Percentiles rank a stretch among this genome's conserved stretches.
phyloP scores from a whole-genome alignment of 1,140 invertebrate genomes.

The Myzus persicae region DNA sequence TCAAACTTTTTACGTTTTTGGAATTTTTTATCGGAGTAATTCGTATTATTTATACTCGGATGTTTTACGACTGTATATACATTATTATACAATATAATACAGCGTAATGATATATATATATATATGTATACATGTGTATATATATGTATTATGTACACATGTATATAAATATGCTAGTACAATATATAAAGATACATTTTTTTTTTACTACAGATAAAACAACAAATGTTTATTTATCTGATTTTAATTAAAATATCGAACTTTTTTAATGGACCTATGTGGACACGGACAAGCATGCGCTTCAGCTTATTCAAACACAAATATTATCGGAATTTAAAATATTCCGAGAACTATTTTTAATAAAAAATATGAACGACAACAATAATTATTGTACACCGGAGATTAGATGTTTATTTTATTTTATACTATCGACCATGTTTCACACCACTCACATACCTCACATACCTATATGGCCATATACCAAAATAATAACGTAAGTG shows the following conservation, averaged over 20 bases:
- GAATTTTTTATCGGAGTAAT: background rate
- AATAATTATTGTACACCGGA: background rate
- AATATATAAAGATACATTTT: background rate
- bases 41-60: constrained; percentile 1
- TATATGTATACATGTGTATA: background rate
- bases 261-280: background rate
- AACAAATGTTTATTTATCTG: background rate
- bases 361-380: background rate
- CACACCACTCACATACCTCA: background rate
- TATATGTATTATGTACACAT: background rate
- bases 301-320: background rate
- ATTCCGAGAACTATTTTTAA: no score
- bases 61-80: background rate
- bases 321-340: background rate
- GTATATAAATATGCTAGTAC: background rate
- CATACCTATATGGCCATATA: no score
- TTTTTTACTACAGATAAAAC: background rate
- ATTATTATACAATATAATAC: background rate
- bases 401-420: background rate
- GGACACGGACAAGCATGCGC: background rate
- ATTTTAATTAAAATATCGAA: constrained; percentile 6
- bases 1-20: background rate
- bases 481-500: background rate
- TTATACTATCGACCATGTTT: background rate
- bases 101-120: background rate